Percentiles rank a stretch among this genome's conserved stretches.
Conservation (phyloP, 2,888 invertebrate species). For the Temnothorax rugatulus region DNA sequence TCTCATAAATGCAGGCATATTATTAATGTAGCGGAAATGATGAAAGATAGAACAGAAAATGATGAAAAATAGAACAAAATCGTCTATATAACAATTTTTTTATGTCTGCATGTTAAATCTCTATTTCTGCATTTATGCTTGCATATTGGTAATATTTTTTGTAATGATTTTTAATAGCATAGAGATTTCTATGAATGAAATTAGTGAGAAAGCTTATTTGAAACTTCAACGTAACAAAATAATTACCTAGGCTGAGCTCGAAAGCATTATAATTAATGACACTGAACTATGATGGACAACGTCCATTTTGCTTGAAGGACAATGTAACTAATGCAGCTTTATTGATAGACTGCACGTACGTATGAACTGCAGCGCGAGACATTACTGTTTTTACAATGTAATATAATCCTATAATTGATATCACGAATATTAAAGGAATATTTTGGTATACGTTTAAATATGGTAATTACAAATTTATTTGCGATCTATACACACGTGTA, state of each 20-base stretch:
- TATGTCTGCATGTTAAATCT: neutral
- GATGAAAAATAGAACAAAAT: neutral
- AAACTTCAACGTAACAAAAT: neutral
- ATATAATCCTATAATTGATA: neutral
- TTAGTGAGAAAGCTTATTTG: neutral
- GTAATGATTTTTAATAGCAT: neutral
- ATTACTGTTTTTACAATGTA: neutral
- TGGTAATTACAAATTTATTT: neutral
- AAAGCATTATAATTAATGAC: constrained; percentile 16
- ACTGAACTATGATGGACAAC: neutral
- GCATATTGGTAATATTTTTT: neutral
- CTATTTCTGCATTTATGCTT: neutral
- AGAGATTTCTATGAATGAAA: neutral
- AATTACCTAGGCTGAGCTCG: neutral
- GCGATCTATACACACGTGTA: neutral
- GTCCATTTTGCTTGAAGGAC: constrained; percentile 6
- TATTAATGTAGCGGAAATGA: neutral
- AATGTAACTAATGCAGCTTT: constrained; percentile 1
- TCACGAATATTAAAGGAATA: neutral
- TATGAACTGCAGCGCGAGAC: neutral
- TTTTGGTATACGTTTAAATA: neutral
- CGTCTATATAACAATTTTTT: neutral
- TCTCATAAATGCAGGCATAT: neutral
- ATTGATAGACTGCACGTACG: neutral
- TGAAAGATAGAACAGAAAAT: neutral